Evolutionary conservation across 2,797 vertebrate genomes (phyloP).

Genomic region (Cyclopterus lumpus): DNA sequence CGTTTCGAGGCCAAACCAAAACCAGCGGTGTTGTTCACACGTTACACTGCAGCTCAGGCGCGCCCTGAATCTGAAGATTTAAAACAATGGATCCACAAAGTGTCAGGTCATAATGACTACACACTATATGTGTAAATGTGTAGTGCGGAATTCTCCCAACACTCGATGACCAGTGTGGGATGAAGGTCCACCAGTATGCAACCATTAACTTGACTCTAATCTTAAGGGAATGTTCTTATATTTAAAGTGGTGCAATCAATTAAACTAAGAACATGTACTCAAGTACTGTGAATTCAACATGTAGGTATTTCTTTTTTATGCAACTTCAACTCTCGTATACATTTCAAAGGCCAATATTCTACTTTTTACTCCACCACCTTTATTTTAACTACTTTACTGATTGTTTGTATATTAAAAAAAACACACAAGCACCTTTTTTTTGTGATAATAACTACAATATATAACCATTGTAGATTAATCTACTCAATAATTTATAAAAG

Average conservation of each 20-base stretch:
- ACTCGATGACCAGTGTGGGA: neutral
- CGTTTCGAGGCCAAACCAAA: slow-evolving; percentile 12
- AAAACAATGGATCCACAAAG: neutral
- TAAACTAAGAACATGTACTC: neutral
- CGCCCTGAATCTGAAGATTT: too few relatives aligned
- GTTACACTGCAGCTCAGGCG: neutral
- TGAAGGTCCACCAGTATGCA: neutral
- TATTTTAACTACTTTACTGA: neutral
- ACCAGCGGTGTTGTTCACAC: neutral
- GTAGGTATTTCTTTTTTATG: neutral
- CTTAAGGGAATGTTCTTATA: neutral
- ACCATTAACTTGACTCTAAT: neutral
- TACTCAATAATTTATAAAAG: neutral
- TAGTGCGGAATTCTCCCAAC: neutral
- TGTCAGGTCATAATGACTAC: neutral
- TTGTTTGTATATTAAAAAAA: neutral
- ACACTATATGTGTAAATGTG: neutral
- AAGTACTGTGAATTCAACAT: neutral
- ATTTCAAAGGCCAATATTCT: neutral
- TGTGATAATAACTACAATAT: too few relatives aligned
- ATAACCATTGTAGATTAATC: neutral
- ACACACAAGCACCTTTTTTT: neutral
- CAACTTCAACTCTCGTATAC: neutral
- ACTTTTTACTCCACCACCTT: neutral
- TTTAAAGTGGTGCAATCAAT: neutral